Evolutionary conservation across 1,140 invertebrate species (phyloP), one percentile per base, ranked within the genome.

Genomic region (Limonius californicus): DNA sequence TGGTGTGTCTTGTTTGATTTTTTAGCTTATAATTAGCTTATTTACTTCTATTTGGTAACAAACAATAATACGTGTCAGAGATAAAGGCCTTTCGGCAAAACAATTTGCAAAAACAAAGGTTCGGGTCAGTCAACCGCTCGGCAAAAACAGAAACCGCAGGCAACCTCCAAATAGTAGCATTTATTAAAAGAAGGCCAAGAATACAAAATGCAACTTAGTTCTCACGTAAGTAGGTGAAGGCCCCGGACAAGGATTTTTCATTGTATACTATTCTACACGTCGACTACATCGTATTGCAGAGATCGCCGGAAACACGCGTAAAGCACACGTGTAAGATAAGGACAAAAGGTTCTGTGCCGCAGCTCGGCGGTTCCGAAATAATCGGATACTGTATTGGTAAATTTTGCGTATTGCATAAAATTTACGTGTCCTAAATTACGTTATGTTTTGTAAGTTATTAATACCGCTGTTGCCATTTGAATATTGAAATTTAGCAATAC

Each of bases 221-320:
- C 70, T 69, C 70, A 71, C 69, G 72, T 67, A 74, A 72, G 69
- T 74, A 66, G 72, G 72, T 74, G 72, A 74, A 74, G 72, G 72
- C 68, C 45, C 61, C 63, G 59, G 63, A 54, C 69, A 70, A 69
- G 70, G 63, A 58, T 67, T 63, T 67, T 68, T 71, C 47, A 57
- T 66, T 65, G 68, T 66, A 61, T 64, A 67, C 57, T 53, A 54
- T 15, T 47, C 63, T 45, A 62, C 69, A 65, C 67, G 67, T 68
- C 61, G 43, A 58, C 45, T 57, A 57, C 45, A 50, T 54, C 59
- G 59, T 15, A 35, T 19, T 23, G 16, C 47, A 20, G 27, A 54
- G 45, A 50, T 50, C 63, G 60, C 35, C 62, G 66, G 59, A 64
- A 64, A 64, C 57, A 19, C 50, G 60, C 16, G 30, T 54, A 47